Percentiles rank a stretch among this genome's conserved stretches.
Conservation (phyloP, 2,888 invertebrate species). For the Pollenia labialis region DNA sequence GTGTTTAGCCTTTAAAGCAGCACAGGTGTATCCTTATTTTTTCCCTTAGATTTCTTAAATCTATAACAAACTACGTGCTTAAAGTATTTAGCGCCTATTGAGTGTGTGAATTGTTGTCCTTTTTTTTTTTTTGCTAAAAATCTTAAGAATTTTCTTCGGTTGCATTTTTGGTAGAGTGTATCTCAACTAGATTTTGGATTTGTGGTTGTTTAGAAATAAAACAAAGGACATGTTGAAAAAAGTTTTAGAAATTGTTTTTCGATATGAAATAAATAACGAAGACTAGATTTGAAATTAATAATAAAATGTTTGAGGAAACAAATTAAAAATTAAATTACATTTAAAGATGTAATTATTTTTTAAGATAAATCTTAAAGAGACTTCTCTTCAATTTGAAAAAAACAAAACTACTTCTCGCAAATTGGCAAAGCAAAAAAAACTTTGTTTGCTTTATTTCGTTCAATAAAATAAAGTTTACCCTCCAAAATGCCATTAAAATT, state of each 20-base stretch:
- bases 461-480: no score
- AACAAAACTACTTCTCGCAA: no score
- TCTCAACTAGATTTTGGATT: slow-evolving; percentile 27
- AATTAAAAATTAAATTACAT: no score
- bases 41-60: neutral
- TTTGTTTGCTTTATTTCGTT: no score
- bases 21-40: slow-evolving; percentile 21
- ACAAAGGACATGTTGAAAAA: slow-evolving; percentile 25
- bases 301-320: neutral
- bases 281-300: neutral
- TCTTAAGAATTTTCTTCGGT: neutral
- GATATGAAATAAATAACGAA: neutral
- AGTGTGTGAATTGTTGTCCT: neutral
- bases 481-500: no score
- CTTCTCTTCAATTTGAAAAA: no score
- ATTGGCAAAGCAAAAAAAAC: no score
- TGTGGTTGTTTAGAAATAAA: slow-evolving; percentile 35
- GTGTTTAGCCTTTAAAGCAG: no score
- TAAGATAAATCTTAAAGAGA: no score
- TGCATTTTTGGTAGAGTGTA: neutral
- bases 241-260: neutral
- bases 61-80: slow-evolving; percentile 44
- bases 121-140: neutral
- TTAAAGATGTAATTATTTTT: no score
- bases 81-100: slow-evolving; percentile 43